Base-by-base conservation (phyloP, 2,113 vertebrate species). In the Triplophysa siluroides region DNA sequence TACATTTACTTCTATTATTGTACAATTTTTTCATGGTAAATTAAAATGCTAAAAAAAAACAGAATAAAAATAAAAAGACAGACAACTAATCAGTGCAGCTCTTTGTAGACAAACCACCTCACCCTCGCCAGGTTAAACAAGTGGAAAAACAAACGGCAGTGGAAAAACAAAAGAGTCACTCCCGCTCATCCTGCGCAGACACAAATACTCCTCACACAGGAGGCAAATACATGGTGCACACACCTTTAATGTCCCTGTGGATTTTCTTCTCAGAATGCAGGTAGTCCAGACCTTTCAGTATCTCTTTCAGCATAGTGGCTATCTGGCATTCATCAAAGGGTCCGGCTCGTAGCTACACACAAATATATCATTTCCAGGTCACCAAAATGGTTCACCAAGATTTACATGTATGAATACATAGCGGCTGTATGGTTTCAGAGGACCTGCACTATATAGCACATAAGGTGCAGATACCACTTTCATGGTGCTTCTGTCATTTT, bases 261-360 rank as follows among this genome's bases (percentile, higher is more conserved):
- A 96, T 96, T 91, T 96, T 96, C 90, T 95, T 95, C 90, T 96
- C 95, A 3, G 94, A 96, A 86, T 96, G 95, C 52, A 96, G 91
- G 88, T 96, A 96, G 86, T 96, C 95, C 79, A 96, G 91, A 84
- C 95, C 95, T 90, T 96, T 96, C 88, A 96, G 87, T 82, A 96
- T 95, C 87, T 96, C 95, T 84, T 95, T 96, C 11, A 96, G 91
- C 95, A 96, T 96, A 50, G 95, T 96, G 64, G 95, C 95, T 10
- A 96, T 96, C 91, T 96, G 95, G 91, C 92, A 94, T 79, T 96
- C 95, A 84, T 96, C 95, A 85, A 96, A 95, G 0, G 95, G 94
- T 19, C 95, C 95, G 67, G 95, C 94, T 78, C 93, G 92, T 16
- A 96, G 91, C 95, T 96, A 82, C 50, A 1, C 21, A 68, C 76